A percentile compares a stretch with the other conserved stretches of the same genome.
Conservation (phyloP, 2,888 invertebrate genomes). For the Stenchaetothrips biformis region DNA sequence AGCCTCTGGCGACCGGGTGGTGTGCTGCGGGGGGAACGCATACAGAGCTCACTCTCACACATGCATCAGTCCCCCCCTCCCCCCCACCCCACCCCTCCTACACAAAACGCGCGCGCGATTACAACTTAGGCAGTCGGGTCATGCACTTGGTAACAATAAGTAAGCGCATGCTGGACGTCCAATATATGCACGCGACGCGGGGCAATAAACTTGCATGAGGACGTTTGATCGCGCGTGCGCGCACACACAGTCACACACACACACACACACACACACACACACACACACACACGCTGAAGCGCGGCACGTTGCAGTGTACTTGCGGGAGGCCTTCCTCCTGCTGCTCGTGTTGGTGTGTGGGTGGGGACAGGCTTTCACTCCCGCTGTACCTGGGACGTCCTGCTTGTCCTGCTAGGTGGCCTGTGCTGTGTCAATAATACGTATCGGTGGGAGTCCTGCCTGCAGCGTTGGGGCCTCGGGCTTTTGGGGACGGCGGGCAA, state of each 20-base stretch:
- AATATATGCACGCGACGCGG: background rate
- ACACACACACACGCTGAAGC: background rate
- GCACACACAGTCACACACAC: background rate
- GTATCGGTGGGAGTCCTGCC: too few relatives aligned
- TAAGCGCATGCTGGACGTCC: background rate
- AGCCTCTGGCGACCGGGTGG: too few relatives aligned
- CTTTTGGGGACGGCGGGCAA: too few relatives aligned
- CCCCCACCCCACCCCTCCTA: too few relatives aligned
- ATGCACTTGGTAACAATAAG: background rate
- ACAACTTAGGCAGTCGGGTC: background rate
- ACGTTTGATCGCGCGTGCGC: background rate
- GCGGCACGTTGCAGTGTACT: too few relatives aligned
- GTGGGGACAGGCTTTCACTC: too few relatives aligned
- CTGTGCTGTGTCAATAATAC: background rate
- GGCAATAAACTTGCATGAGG: slow-evolving; percentile 16
- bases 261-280: background rate
- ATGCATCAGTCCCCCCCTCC: too few relatives aligned
- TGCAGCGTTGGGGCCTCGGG: too few relatives aligned
- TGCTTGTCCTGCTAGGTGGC: background rate
- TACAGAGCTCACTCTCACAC: too few relatives aligned
- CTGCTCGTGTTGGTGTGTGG: background rate
- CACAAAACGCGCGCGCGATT: background rate
- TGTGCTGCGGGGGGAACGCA: too few relatives aligned
- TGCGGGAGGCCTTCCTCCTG: background rate
- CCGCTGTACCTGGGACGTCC: background rate